Evolutionary conservation across 2,888 invertebrate species (phyloP), one percentile per base, ranked within the genome.

Genomic region (Drosophila paramelanica): DNA sequence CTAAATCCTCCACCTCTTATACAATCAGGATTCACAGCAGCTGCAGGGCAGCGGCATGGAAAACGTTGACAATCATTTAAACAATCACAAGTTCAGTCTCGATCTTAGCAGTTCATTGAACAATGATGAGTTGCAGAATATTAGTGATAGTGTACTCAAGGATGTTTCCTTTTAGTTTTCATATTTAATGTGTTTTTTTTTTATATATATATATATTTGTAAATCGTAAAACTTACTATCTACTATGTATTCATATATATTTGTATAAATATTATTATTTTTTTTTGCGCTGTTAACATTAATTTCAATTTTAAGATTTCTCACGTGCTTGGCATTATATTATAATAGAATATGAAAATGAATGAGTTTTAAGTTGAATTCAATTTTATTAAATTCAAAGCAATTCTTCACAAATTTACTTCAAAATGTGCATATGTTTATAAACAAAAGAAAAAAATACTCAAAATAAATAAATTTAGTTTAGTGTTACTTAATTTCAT

Each of bases 111-210:
- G 42, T n/a, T 47, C 43, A 13, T 57, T 17, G 8, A 69, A 68
- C 13, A 50, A 72, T 14, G 84, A 86, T 11, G 81, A 83, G 2
- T 64, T 90, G 42, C 79, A 70, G 17, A 83, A 91, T 62, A 80
- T 82, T 5, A 90, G 90, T 67, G 90, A 91, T 46, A 78, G 79
- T n/a, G 79, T 91, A 23, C 72, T 90, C 20, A 84, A 88, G 1
- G 89, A 89, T 60, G 68, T 89, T 17, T 72, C 72, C 42, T 67
- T 80, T 57, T 87, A 77, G 58, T 39, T 58, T 14, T 42, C 8
- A 38, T 38, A 46, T 23, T 51, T 0, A 27, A 39, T 46, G 20
- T 55, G 23, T 23, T 23, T 23, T 39, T 65, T 31, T 42, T 20
- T 39, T 65, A 31, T 51, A 42, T 33, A 33, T 36, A 36, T 36